These are phyloP conservation scores for Zootoca vivipara DNA, from an alignment of 2,113 vertebrate species.

Conservation along the genomic window DNA sequence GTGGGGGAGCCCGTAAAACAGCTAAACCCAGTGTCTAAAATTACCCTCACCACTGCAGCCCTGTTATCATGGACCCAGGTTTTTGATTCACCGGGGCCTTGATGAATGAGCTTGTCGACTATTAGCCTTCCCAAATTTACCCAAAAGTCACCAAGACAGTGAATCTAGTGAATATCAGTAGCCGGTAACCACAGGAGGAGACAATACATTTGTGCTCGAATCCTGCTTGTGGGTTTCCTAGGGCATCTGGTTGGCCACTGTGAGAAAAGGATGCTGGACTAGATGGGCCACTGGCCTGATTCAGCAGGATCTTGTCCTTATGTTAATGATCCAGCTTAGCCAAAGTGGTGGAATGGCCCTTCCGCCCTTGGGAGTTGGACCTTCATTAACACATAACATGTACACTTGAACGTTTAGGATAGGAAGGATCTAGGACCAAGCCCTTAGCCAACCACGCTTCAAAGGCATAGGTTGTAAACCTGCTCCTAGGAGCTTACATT, in stretches of 20 bases:
- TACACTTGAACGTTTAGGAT: not conserved
- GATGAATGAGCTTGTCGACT: not conserved
- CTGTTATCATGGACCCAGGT: not conserved
- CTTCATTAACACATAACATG: not conserved
- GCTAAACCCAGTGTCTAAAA: not conserved
- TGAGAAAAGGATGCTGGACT: too few species aligned
- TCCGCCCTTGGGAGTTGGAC: slow-evolving; percentile 1
- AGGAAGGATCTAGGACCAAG: too few species aligned
- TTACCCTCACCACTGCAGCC: not conserved
- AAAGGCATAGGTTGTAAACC: slow-evolving; percentile 44
- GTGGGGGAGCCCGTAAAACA: not conserved
- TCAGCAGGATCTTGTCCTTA: too few species aligned
- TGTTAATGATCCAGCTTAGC: slow-evolving; percentile 6
- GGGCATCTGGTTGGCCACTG: too few species aligned
- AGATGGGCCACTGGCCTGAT: too few species aligned
- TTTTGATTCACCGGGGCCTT: not conserved
- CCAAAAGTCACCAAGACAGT: not conserved
- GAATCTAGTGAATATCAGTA: not conserved
- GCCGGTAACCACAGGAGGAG: too few species aligned
- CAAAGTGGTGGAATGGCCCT: slow-evolving; percentile 25
- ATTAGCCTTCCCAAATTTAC: not conserved
- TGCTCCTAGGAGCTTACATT: not conserved
- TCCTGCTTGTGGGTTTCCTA: too few species aligned
- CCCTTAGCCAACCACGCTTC: not conserved
- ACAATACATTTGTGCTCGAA: too few species aligned